Percentiles rank a stretch among this genome's conserved stretches.
Conservation (phyloP, 2,797 vertebrate genomes). For the Xiphophorus birchmanni region DNA sequence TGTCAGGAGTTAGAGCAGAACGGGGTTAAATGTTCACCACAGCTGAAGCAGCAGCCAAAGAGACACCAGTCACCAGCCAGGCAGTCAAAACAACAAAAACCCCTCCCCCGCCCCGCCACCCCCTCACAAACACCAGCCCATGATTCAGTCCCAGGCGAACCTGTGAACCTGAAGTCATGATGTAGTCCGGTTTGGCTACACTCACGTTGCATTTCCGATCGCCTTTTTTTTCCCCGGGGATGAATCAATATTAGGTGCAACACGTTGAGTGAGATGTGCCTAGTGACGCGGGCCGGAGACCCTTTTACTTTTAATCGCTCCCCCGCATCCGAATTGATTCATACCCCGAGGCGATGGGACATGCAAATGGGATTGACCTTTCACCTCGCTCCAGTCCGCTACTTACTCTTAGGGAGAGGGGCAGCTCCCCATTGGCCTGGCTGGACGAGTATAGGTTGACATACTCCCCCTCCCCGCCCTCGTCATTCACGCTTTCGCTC, state of each 20-base stretch:
- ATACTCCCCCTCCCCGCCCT: slow-evolving; percentile 93
- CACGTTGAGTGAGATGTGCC: slow-evolving; percentile 21
- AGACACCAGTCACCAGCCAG: slow-evolving; percentile 51
- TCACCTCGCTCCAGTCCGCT: slow-evolving; percentile 66
- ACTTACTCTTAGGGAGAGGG: slow-evolving; percentile 92
- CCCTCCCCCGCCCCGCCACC: background rate
- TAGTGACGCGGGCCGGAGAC: background rate
- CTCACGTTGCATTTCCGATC: slow-evolving; percentile 61
- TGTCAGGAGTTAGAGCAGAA: slow-evolving; percentile 57
- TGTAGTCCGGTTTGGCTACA: slow-evolving; percentile 47
- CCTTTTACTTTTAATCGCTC: slow-evolving; percentile 16
- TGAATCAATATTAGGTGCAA: slow-evolving; percentile 56
- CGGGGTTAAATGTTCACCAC: slow-evolving; percentile 54
- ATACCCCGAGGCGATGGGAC: slow-evolving; percentile 53
- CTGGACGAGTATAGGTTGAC: slow-evolving; percentile 95
- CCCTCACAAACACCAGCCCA: slow-evolving; percentile 39
- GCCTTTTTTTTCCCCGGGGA: slow-evolving; percentile 34
- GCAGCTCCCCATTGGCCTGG: slow-evolving; percentile 91
- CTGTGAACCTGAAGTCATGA: slow-evolving; percentile 58
- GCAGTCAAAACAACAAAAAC: slow-evolving; percentile 54
- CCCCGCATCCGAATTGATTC: slow-evolving; percentile 50
- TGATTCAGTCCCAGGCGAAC: slow-evolving; percentile 51
- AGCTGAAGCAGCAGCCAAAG: slow-evolving; percentile 61
- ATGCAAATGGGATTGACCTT: slow-evolving; percentile 67
- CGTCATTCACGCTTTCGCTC: slow-evolving; percentile 92